Evolutionary conservation across 2,797 vertebrate species (phyloP).

Genomic region (Premnoplex brunnescens): DNA sequence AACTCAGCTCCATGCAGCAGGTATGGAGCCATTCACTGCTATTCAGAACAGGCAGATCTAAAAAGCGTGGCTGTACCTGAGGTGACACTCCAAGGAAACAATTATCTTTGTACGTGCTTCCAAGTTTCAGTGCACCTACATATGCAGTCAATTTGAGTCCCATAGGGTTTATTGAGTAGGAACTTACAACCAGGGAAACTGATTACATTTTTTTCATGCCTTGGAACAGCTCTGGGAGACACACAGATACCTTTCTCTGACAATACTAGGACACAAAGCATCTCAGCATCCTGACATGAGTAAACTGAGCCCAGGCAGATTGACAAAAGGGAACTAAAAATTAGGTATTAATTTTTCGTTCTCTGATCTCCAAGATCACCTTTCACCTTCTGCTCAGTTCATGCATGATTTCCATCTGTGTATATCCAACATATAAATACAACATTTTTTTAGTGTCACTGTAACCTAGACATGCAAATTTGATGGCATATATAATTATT

Average conservation of each 20-base stretch:
- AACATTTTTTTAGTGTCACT: background rate
- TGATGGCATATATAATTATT: background rate
- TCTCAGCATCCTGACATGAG: background rate
- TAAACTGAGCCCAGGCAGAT: background rate
- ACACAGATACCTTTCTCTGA: background rate
- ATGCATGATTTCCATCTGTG: background rate
- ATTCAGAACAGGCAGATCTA: background rate
- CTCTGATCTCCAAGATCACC: background rate
- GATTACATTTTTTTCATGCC: background rate
- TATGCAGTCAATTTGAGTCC: background rate
- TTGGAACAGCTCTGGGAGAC: background rate
- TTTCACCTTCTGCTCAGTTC: background rate
- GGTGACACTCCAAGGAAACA: background rate
- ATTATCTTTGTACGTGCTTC: background rate
- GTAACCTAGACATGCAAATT: background rate
- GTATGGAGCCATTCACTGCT: background rate
- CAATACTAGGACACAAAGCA: background rate
- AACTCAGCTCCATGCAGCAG: background rate
- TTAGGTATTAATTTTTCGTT: background rate
- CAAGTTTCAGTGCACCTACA: background rate
- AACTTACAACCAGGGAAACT: background rate
- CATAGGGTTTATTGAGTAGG: background rate
- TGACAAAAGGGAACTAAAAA: background rate
- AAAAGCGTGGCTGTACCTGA: background rate
- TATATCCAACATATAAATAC: background rate